Evolutionary conservation across 2,797 vertebrate genomes (phyloP).

Genomic region (Spea hammondii): DNA sequence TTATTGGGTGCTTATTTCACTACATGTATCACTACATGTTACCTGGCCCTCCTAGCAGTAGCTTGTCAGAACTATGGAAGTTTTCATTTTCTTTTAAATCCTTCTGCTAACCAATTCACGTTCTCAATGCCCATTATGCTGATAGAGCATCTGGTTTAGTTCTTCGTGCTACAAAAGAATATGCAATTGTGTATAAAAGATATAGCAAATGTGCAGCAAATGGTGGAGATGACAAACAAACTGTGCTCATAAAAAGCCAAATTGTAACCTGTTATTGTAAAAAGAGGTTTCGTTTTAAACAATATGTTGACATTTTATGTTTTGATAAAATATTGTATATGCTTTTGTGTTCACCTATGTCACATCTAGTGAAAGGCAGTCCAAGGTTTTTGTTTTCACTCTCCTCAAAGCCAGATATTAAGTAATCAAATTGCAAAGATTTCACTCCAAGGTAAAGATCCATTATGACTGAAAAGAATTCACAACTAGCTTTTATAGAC

Average conservation of each 20-base stretch:
- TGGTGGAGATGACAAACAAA: slow-evolving; percentile 4
- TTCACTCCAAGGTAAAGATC: slow-evolving; percentile 16
- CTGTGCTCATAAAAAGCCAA: slow-evolving; percentile 6
- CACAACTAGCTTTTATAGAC: slow-evolving; percentile 10
- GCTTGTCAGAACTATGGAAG: neutral
- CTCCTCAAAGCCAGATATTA: slow-evolving; percentile 10
- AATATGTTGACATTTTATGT: slow-evolving; percentile 14
- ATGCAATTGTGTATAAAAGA: neutral
- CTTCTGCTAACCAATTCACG: neutral
- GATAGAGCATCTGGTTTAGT: slow-evolving; percentile 5
- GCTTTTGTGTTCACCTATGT: slow-evolving; percentile 3
- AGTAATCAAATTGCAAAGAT: slow-evolving; percentile 19
- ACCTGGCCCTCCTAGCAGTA: neutral
- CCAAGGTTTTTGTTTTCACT: slow-evolving; percentile 16
- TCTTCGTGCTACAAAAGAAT: neutral
- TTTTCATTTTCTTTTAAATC: slow-evolving; percentile 13
- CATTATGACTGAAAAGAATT: slow-evolving; percentile 7
- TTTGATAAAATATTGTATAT: slow-evolving; percentile 22
- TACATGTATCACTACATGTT: neutral
- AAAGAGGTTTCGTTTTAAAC: slow-evolving; percentile 13
- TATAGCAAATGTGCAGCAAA: neutral
- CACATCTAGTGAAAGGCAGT: slow-evolving; percentile 9
- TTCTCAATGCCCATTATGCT: neutral
- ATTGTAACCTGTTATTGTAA: slow-evolving; percentile 11
- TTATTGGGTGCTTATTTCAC: neutral